These are phyloP conservation scores for Guaruba guarouba DNA, from an alignment of 2,113 vertebrate species.

Conservation along the genomic window DNA sequence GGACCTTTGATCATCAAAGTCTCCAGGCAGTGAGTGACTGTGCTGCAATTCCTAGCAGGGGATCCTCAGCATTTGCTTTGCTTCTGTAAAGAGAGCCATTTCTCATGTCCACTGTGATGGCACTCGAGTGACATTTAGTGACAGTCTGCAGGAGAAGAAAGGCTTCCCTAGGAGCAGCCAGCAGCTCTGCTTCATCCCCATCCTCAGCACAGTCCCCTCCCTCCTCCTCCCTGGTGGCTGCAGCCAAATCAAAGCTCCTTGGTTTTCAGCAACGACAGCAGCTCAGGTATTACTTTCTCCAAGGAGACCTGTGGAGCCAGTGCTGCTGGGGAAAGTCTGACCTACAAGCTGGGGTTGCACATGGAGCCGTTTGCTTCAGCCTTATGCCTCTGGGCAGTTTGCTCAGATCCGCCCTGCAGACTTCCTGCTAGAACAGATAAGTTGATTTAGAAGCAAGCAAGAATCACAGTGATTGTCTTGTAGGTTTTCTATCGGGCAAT, in stretches of 20 bases:
- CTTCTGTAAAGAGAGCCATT: background rate
- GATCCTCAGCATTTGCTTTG: background rate
- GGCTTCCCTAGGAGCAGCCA: background rate
- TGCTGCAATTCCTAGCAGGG: background rate
- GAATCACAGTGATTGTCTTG: background rate
- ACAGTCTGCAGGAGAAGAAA: background rate
- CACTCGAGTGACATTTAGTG: background rate
- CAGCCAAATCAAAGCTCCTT: background rate
- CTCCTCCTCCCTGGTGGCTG: background rate
- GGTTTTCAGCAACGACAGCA: background rate
- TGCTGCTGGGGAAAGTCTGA: background rate
- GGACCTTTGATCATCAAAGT: background rate
- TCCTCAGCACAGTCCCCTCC: background rate
- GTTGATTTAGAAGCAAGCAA: background rate
- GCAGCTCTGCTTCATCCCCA: background rate
- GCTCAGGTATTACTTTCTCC: accelerated
- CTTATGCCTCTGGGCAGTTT: background rate
- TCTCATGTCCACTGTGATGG: background rate
- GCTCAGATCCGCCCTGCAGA: background rate
- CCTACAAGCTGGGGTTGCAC: accelerated
- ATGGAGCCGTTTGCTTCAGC: accelerated
- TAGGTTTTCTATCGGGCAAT: background rate
- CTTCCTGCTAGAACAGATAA: background rate
- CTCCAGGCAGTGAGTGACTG: background rate
- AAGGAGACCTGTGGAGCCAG: background rate